Conservation (phyloP, 2,888 invertebrate species). For the Drosophila flavopinicola region DNA sequence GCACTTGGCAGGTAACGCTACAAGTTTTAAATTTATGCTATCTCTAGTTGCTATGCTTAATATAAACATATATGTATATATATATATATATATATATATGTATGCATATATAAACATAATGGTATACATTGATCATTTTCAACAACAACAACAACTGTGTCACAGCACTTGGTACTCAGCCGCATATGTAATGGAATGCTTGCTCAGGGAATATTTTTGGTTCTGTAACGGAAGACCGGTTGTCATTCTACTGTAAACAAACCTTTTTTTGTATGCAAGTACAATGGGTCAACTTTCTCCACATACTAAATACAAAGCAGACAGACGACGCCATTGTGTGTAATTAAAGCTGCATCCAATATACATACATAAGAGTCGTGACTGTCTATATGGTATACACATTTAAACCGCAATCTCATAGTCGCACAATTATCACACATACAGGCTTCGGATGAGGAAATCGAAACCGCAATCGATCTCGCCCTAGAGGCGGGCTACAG, state of each 20-base stretch:
- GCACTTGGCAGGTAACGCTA: slow-evolving; percentile 91
- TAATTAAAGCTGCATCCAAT: not conserved
- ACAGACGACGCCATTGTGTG: slow-evolving; percentile 6
- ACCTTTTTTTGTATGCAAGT: slow-evolving; percentile 9
- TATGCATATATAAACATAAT: slow-evolving; percentile 5
- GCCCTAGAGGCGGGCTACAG: slow-evolving; percentile 92
- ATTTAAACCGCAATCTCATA: slow-evolving; percentile 42
- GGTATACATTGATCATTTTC: too few relatives aligned
- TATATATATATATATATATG: not conserved
- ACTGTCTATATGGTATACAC: not conserved
- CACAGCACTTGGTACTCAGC: not conserved
- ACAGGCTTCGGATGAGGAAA: slow-evolving; percentile 88
- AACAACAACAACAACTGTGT: not conserved
- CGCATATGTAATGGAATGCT: not conserved
- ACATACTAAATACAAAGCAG: slow-evolving; percentile 1
- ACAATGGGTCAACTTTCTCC: slow-evolving; percentile 38
- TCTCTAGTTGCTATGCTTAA: not conserved
- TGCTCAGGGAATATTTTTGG: not conserved
- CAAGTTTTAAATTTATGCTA: not conserved
- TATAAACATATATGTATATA: not conserved
- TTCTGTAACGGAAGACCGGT: slow-evolving; percentile 30
- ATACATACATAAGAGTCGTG: not conserved
- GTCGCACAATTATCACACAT: not conserved
- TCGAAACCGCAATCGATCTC: slow-evolving; percentile 88
- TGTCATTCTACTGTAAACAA: slow-evolving; percentile 34